A percentile compares a stretch with the other conserved stretches of the same genome.
These are phyloP conservation scores for Pocillopora meandrina DNA, from an alignment of 92 coral and sea anemone species.

Conservation along the genomic window DNA sequence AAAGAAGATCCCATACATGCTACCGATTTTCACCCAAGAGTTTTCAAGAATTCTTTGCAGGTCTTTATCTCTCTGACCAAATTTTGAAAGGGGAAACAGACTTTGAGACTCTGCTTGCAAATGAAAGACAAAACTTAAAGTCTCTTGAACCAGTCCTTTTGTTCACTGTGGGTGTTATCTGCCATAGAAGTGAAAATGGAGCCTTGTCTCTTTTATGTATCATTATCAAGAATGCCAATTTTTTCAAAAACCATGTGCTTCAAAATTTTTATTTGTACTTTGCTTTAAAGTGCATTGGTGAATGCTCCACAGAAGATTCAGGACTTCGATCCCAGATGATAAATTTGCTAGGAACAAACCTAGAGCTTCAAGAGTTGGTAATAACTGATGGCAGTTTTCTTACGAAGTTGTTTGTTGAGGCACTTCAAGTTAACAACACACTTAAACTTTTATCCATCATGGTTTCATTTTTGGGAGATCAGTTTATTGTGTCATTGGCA, in stretches of 20 bases:
- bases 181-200: not conserved
- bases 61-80: not conserved
- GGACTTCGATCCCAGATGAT: conserved; percentile 4
- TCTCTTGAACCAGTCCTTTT: not conserved
- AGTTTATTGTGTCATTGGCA: not conserved
- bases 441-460: not conserved
- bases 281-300: not conserved
- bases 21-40: conserved; percentile 21
- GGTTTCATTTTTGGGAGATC: not conserved
- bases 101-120: not conserved
- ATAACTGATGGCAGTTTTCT: not conserved
- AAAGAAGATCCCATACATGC: not conserved
- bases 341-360: not conserved
- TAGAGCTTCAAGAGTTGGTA: not conserved
- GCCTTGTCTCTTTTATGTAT: not conserved
- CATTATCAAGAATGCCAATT: not conserved
- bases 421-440: not conserved
- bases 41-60: conserved; percentile 31
- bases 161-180: not conserved
- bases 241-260: not conserved
- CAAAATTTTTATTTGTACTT: not conserved
- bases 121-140: not conserved
- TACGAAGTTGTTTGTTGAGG: not conserved
- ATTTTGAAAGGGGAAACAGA: not conserved
- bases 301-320: not conserved